These are phyloP conservation scores for Motacilla alba DNA, from an alignment of 2,113 vertebrate genomes.

Conservation along the genomic window DNA sequence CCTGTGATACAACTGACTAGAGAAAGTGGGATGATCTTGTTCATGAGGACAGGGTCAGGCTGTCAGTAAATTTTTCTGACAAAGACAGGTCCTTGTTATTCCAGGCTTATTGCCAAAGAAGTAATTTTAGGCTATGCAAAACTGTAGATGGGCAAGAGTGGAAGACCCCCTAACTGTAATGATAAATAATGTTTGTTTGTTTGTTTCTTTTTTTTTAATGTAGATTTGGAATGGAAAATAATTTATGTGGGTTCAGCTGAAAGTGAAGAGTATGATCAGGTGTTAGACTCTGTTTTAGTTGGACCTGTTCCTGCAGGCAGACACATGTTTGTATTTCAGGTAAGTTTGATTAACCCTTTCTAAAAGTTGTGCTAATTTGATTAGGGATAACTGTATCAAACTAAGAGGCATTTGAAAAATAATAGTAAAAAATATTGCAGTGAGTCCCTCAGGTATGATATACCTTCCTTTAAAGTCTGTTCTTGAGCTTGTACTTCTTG, in stretches of 20 bases:
- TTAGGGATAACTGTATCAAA: not conserved
- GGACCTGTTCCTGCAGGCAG: slow-evolving; percentile 82
- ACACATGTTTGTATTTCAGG: slow-evolving; percentile 86
- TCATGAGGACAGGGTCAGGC: not conserved
- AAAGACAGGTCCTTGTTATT: not conserved
- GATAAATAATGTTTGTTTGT: not conserved
- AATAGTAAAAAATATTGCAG: not conserved
- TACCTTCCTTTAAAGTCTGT: not conserved
- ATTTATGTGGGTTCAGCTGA: slow-evolving; percentile 84
- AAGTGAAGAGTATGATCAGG: slow-evolving; percentile 83
- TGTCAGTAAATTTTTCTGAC: not conserved
- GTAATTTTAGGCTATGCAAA: not conserved
- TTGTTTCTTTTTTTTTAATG: not conserved
- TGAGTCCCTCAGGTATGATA: not conserved
- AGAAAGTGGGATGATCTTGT: not conserved
- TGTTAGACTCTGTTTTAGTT: slow-evolving; percentile 83
- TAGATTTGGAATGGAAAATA: slow-evolving; percentile 85
- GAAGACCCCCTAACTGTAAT: not conserved
- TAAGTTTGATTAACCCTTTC: slow-evolving; percentile 53
- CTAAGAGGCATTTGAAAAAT: not conserved
- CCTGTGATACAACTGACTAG: not conserved
- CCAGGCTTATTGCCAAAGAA: not conserved
- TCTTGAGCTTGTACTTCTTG: not conserved
- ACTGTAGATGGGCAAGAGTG: not conserved
- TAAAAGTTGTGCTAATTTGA: not conserved